phyloP scores from a whole-genome alignment of 2,888 invertebrate genomes.

The Drosophila buzzatii region DNA sequence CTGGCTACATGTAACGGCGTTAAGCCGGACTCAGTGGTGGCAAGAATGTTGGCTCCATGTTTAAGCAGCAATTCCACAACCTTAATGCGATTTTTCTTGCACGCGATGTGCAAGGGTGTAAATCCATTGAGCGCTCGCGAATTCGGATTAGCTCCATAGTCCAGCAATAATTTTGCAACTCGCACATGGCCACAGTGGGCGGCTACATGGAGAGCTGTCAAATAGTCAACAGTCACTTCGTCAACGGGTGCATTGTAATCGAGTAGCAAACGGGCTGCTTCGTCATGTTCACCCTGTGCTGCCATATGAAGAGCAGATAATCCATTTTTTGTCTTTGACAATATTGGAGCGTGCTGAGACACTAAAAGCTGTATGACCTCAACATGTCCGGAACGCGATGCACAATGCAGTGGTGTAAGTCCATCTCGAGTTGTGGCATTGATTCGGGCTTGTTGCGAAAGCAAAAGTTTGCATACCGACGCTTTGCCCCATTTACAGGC shows the following conservation, averaged over 20 bases:
- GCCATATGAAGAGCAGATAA: slow-evolving; percentile 99
- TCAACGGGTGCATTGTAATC: slow-evolving; percentile 98
- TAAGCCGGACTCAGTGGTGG: slow-evolving; percentile 92
- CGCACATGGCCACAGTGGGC: slow-evolving; percentile 97
- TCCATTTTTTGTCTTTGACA: slow-evolving; percentile 98
- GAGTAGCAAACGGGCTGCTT: slow-evolving; percentile 96
- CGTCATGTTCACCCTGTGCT: slow-evolving; percentile 99
- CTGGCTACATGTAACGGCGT: slow-evolving; percentile 99
- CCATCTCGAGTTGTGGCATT: slow-evolving; percentile 98
- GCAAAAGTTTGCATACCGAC: slow-evolving; percentile 94
- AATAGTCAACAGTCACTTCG: slow-evolving; percentile 98
- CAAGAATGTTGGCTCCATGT: slow-evolving; percentile 94
- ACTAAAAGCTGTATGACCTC: slow-evolving; percentile 95
- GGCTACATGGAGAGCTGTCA: slow-evolving; percentile 98
- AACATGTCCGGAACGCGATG: slow-evolving; percentile 97
- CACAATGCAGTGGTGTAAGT: slow-evolving; percentile 98
- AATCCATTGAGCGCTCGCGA: slow-evolving; percentile 98
- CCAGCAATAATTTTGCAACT: slow-evolving; percentile 96
- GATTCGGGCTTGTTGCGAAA: slow-evolving; percentile 95
- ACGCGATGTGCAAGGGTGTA: slow-evolving; percentile 98
- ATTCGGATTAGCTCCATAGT: slow-evolving; percentile 98
- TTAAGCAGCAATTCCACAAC: slow-evolving; percentile 96
- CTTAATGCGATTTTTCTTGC: slow-evolving; percentile 99
- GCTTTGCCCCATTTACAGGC: slow-evolving; percentile 99
- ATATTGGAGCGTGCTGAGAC: slow-evolving; percentile 95